These are phyloP conservation scores for Meriones psammophilus DNA, from an alignment of 2,797 vertebrate genomes.

Conservation along the genomic window DNA sequence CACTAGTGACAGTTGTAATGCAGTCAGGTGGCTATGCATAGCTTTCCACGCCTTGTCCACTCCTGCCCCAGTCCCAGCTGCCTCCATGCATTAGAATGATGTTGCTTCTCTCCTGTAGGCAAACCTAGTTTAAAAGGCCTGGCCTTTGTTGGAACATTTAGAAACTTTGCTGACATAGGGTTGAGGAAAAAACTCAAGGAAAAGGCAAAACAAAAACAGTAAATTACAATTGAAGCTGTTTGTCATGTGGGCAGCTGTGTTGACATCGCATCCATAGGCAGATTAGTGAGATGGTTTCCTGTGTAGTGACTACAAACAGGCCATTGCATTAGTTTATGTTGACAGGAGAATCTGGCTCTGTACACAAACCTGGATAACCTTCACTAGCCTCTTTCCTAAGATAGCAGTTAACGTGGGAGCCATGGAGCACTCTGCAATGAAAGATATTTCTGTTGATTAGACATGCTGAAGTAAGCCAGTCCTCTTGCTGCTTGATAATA, in stretches of 20 bases:
- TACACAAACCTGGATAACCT: constrained; percentile 30
- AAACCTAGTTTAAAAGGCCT: constrained; percentile 42
- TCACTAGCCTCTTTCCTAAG: constrained; percentile 39
- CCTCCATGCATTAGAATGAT: neutral
- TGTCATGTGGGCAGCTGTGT: constrained; percentile 89
- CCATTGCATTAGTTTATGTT: constrained; percentile 81
- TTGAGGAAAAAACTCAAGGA: constrained; percentile 80
- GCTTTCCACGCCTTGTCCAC: neutral
- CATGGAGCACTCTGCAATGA: neutral
- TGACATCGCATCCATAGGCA: constrained; percentile 85
- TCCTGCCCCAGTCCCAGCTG: neutral
- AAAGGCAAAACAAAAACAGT: constrained; percentile 83
- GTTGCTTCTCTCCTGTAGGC: constrained; percentile 46
- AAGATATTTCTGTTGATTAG: constrained; percentile 19
- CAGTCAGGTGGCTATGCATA: neutral
- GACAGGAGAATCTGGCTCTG: constrained; percentile 62
- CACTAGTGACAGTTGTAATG: neutral
- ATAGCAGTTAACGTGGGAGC: neutral
- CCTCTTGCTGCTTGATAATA: neutral
- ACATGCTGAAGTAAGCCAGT: constrained; percentile 32
- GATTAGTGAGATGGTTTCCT: constrained; percentile 81
- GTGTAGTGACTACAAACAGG: constrained; percentile 87
- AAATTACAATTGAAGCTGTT: constrained; percentile 75
- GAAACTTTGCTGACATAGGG: constrained; percentile 74
- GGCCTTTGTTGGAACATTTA: constrained; percentile 71